Percentiles rank a stretch among this genome's conserved stretches.
Conservation (phyloP, 2,797 vertebrate genomes). For the Xyrichtys novacula region DNA sequence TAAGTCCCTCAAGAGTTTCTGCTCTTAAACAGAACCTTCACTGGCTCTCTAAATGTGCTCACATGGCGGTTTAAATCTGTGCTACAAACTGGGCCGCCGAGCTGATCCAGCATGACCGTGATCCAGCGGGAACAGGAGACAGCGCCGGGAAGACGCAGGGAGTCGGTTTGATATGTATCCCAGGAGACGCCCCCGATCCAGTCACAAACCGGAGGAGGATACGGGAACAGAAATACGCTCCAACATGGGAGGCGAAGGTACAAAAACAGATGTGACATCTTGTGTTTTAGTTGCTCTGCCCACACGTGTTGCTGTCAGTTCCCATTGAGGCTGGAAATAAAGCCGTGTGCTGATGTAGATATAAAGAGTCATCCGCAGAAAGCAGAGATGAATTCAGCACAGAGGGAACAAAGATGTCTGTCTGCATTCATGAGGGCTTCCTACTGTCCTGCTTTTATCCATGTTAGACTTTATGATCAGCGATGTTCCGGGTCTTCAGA, state of each 20-base stretch:
- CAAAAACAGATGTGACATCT: slow-evolving; percentile 52
- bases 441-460: slow-evolving; percentile 14
- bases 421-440: slow-evolving; percentile 4
- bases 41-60: too few relatives aligned
- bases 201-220: slow-evolving; percentile 13
- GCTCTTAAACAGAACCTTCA: too few relatives aligned
- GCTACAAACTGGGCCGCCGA: not conserved
- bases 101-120: slow-evolving; percentile 11
- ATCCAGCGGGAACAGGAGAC: not conserved
- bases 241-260: not conserved
- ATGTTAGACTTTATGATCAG: slow-evolving; percentile 13
- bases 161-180: slow-evolving; percentile 11
- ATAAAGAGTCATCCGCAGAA: slow-evolving; percentile 23
- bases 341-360: slow-evolving; percentile 15
- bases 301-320: slow-evolving; percentile 56
- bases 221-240: slow-evolving; percentile 10
- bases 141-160: not conserved
- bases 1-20: too few relatives aligned
- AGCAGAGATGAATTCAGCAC: slow-evolving; percentile 30
- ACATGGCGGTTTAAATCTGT: too few relatives aligned
- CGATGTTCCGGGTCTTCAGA: not conserved
- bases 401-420: not conserved
- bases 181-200: slow-evolving; percentile 1
- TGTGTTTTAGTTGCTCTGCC: slow-evolving; percentile 39
- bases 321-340: slow-evolving; percentile 4